Evolutionary conservation across 2,113 vertebrate genomes (phyloP), one percentile per base, ranked within the genome.

Genomic region (Oryzias woworae): DNA sequence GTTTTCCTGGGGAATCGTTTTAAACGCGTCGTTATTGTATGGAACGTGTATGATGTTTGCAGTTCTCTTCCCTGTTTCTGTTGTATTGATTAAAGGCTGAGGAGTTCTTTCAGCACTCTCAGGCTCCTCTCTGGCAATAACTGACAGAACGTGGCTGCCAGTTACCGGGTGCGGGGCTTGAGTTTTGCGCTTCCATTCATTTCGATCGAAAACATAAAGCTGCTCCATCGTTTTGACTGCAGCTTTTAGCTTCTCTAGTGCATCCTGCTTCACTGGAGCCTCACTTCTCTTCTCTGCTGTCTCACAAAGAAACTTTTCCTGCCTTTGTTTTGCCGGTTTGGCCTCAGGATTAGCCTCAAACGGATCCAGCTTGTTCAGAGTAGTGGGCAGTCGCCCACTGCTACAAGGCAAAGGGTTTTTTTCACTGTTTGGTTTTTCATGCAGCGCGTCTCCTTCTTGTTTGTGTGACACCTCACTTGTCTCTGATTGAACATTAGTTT

Each of bases 171-270:
- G 78, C 1, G 95, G 93, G 31, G 89, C 78, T 57, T 95, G 92
- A 7, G 90, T 93, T 76, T 94, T 96, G 31, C 97, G 95, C 78
- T 96, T 97, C 97, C 97, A 99, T 65, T 98, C 95, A 4, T 95
- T 93, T 31, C 94, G 91, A 71, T 94, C 92, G 80, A 95, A 97
- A 68, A 96, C 94, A 55, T 98, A 99, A 3, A 98, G 92, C 76
- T 98, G 94, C 59, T 99, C 97, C 97, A 99, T 99, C 5, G 95
- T 98, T 73, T 94, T 92, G 26, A 99, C 96, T 0, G 97, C 97
- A 0, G 97, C 97, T 7, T 94, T 96, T 18, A 99, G 90, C 85
- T 98, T 98, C 88, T 98, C 94, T 62, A 99, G 78, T 0, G 96
- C 97, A 0, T 92, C 94, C 24, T 94, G 93, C 58, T 93, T 92